Evolutionary conservation across 2,888 invertebrate species (phyloP), one percentile per base, ranked within the genome.

Genomic region (Nomada lathburiana): DNA sequence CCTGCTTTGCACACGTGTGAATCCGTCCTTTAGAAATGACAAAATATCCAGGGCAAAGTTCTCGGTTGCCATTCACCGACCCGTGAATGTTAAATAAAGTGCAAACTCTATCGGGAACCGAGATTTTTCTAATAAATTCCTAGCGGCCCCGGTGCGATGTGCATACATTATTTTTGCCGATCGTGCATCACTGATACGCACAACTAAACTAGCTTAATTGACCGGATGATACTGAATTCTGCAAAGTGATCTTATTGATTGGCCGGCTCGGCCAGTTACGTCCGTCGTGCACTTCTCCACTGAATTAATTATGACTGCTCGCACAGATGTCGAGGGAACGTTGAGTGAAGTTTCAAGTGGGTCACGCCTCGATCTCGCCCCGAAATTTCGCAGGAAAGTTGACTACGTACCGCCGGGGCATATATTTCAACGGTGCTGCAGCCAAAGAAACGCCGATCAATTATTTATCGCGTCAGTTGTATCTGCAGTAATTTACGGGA

Each of bases 301-400:
- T 79, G 81, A 82, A 75, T 80, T 74, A 82, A 80, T 80, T 80
- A 79, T 75, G 74, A 67, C 67, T 23, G 57, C 62, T 79, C 73
- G 53, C 23, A 44, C 65, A 57, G 57, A 75, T 67, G 67, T 67
- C 44, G 70, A 20, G 50, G 18, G 57, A 67, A 67, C 55, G 62
- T 68, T 52, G 62, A 67, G 64, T 42, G 55, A 67, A 57, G 42
- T 67, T 52, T 57, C 63, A 72, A 80, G 50, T 67, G 50, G 80
- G 72, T 72, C 67, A 52, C 13, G 23, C 63, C 52, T 44, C 20
- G n/a, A 26, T 62, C 62, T 63, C 55, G 53, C 18, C 3, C 29
- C 36, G 62, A 68, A 80, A 67, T 77, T 71, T 53, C 18, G 23
- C 18, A 13, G 60, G 64, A 60, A 55, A 76, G 60, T 76, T 36